Evolutionary conservation across 1,140 invertebrate species (phyloP), one percentile per base, ranked within the genome.

Genomic region (Scaptomyza hsui): DNA sequence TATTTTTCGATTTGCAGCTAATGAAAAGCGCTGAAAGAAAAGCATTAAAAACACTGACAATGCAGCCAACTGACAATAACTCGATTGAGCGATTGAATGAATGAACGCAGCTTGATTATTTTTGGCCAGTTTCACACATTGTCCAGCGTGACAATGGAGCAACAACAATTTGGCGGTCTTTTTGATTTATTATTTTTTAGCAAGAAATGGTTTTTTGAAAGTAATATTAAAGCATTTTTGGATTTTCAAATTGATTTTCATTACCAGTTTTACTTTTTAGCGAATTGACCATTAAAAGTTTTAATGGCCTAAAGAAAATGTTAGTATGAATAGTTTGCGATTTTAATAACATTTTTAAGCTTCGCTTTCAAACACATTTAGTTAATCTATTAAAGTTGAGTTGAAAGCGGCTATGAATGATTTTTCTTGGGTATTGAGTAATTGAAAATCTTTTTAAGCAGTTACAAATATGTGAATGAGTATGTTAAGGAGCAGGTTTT

Each of bases 201-300:
- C 53, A 47, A 47, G 13, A 63, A 63, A 74, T 67, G 35, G 10
- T 52, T 49, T 76, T 49, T 51, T 79, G 82, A 82, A 73, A 82
- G 70, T 77, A 42, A 69, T 29, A 60, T 18, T 42, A 52, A 37
- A n/a, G 1, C 9, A 26, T 19, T 47, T 26, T 7, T n/a, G 6
- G 9, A 4, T 9, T 4, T 21, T 15, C 4, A 32, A 45, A 63
- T 19, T 53, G 19, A 61, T 52, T 55, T 48, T 41, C 47, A 68
- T 68, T 60, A 32, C 26, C 56, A 69, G 16, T 13, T 37, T 37
- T 37, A 4, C 1, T n/a, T n/a, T 35, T 35, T 35, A 35, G 12
- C 12, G 12, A 37, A n/a, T 37, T 37, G 32, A 12, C 12, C 32
- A 37, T 29, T 10, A 29, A 9, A 9, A 9, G 26, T 29, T 29